Base-by-base conservation (phyloP, 2,888 invertebrate species). In the Yponomeuta evonymella region DNA sequence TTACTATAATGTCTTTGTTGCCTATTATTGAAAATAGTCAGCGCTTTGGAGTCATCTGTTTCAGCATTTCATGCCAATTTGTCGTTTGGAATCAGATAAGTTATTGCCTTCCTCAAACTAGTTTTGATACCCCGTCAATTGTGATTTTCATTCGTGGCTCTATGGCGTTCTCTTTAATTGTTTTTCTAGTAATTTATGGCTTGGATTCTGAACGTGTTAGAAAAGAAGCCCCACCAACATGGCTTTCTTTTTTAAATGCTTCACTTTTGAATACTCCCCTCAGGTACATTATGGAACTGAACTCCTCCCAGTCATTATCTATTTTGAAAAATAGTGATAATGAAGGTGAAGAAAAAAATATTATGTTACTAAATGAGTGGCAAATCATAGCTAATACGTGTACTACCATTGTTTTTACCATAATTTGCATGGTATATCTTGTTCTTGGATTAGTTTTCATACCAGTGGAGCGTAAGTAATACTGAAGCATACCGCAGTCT, bases 31-130 rank as follows among this genome's bases (percentile, higher is more conserved):
- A 58, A 58, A 58, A 58, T 58, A 2, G 12, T 15, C 12, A 58
- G 15, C 51, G 51, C 15, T 58, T 58, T 58, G 15, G 51, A 15
- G 51, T 58, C 15, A 58, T 58, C 15, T 65, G 33, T 23, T 65
- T 30, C 2, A 30, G 33, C 65, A 65, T 30, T 23, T 33, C n/a
- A 6, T 65, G 65, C 65, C 65, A 65, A 65, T 65, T 30, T 65
- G 29, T n/a, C 8, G 11, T 29, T 65, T 65, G 11, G 48, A 43
- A 10, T 70, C 15, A 30, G 15, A 4, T 58, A 58, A 58, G 51
- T 58, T 67, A 67, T n/a, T 5, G 63, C 67, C 67, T 73, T 69
- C 72, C 73, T 69, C 73, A 70, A 58, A 58, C 3, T 15, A 58
- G 15, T 5, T 12, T 58, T 1, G 51, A 58, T 5, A 58, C 51